Conservation (phyloP, 2,797 vertebrate species). For the Neosilurus mollespiculum region DNA sequence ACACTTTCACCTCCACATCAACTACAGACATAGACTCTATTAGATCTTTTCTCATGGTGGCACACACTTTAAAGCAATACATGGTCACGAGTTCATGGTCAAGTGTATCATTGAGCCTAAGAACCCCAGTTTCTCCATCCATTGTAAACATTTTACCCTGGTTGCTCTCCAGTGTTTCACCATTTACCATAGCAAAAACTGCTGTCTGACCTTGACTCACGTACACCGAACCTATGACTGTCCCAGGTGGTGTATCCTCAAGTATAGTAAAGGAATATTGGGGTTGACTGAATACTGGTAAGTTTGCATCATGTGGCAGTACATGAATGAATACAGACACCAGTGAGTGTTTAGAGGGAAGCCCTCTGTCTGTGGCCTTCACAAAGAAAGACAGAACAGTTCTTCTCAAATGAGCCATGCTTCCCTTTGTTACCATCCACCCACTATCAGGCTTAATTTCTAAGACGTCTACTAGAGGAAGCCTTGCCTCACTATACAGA, state of each 20-base stretch:
- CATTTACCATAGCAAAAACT: constrained; percentile 78
- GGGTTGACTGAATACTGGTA: constrained; percentile 93
- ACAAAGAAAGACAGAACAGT: constrained; percentile 89
- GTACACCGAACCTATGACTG: constrained; percentile 87
- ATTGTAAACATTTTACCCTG: constrained; percentile 83
- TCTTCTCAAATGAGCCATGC: constrained; percentile 87
- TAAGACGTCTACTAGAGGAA: constrained; percentile 83
- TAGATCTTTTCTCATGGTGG: constrained; percentile 73
- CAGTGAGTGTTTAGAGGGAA: constrained; percentile 86
- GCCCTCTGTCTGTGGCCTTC: constrained; percentile 89
- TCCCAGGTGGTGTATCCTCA: constrained; percentile 87
- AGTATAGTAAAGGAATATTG: constrained; percentile 92
- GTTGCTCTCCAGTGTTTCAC: constrained; percentile 88
- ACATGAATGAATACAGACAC: constrained; percentile 92
- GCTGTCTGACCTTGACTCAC: constrained; percentile 78
- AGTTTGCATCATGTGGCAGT: constrained; percentile 83
- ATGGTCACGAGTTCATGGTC: constrained; percentile 89
- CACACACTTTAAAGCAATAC: constrained; percentile 87
- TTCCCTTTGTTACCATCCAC: constrained; percentile 90
- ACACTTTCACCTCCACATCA: constrained; percentile 90
- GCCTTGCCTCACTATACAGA: constrained; percentile 83
- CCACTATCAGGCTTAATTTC: constrained; percentile 91
- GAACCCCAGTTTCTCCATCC: constrained; percentile 84
- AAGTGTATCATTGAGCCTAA: constrained; percentile 84
- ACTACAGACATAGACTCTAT: constrained; percentile 84